These are phyloP conservation scores for Periophthalmus magnuspinnatus DNA, from an alignment of 2,797 vertebrate species.

Conservation along the genomic window DNA sequence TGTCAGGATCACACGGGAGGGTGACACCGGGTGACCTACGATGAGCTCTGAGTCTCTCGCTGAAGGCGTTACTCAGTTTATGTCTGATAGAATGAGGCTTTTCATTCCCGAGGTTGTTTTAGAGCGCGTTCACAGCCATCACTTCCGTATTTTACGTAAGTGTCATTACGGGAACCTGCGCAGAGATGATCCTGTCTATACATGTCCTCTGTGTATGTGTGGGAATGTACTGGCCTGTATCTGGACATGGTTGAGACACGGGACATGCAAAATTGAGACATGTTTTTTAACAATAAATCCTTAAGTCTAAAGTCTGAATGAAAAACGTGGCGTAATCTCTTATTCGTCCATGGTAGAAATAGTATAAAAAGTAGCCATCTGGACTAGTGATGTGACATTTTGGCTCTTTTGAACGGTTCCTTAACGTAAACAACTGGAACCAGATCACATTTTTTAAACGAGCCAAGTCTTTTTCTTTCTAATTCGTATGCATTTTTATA, in stretches of 20 bases:
- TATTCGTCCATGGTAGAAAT: too few species aligned
- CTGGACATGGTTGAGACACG: not conserved
- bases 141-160: constrained; percentile 32
- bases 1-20: not conserved
- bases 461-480: too few species aligned
- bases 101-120: constrained; percentile 27
- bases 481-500: too few species aligned
- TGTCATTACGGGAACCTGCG: constrained; percentile 38
- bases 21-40: not conserved
- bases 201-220: not conserved
- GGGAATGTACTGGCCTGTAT: not conserved
- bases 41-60: constrained; percentile 25
- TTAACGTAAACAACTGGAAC: too few species aligned
- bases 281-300: too few species aligned
- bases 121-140: constrained; percentile 36
- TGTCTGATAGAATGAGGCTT: constrained; percentile 22
- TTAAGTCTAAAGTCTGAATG: too few species aligned
- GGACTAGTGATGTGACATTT: too few species aligned
- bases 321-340: too few species aligned
- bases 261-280: too few species aligned
- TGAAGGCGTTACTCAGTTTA: constrained; percentile 18
- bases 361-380: too few species aligned
- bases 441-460: too few species aligned
- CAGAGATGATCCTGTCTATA: constrained; percentile 26
- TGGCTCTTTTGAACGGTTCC: too few species aligned